Evolutionary conservation across 2,113 vertebrate genomes (phyloP).

Genomic region (Mesocricetus auratus): DNA sequence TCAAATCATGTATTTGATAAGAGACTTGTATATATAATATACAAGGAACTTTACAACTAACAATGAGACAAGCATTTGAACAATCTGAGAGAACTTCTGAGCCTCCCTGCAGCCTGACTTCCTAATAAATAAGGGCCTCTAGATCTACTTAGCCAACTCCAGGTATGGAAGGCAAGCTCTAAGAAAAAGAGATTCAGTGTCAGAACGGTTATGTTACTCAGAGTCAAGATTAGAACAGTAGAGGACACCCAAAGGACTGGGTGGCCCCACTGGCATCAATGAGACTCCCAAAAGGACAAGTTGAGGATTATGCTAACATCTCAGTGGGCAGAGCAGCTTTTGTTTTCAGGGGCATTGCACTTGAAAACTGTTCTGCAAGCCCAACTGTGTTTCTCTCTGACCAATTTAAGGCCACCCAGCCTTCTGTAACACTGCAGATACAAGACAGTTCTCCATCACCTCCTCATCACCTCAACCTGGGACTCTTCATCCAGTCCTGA

Average conservation of each 20-base stretch:
- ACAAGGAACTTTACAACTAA: neutral
- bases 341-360: neutral
- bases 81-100: neutral
- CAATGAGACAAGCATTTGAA: neutral
- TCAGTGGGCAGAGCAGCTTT: neutral
- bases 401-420: neutral
- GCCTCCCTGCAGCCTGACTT: too few relatives aligned
- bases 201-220: neutral
- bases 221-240: neutral
- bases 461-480: neutral
- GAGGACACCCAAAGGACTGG: neutral
- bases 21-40: neutral
- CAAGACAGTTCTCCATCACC: neutral
- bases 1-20: neutral
- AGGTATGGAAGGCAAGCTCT: neutral
- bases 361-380: neutral
- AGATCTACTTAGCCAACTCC: neutral
- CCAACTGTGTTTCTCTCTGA: neutral
- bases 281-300: neutral
- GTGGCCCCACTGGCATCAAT: neutral
- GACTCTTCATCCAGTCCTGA: neutral
- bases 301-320: neutral
- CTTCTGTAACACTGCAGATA: neutral
- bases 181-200: neutral
- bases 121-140: neutral